These are phyloP conservation scores for Sakesphorus luctuosus DNA, from an alignment of 2,113 vertebrate genomes.

Conservation along the genomic window DNA sequence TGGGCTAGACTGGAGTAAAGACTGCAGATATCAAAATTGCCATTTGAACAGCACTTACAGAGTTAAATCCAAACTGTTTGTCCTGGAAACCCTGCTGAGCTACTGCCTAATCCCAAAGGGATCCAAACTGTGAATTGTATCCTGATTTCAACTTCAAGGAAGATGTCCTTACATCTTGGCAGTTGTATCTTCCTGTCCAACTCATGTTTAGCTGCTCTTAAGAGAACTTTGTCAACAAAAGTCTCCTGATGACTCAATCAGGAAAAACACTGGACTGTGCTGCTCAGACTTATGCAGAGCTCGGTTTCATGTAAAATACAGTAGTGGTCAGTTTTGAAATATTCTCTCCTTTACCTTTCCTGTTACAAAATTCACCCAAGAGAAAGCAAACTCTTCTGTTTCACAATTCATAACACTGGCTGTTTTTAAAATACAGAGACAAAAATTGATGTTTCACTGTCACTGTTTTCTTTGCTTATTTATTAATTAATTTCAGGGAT, in stretches of 20 bases:
- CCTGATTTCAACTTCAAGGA: neutral
- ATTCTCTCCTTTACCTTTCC: neutral
- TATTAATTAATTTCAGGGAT: neutral
- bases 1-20: neutral
- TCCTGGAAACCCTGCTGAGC: neutral
- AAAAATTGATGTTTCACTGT: neutral
- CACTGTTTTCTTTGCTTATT: neutral
- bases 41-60: neutral
- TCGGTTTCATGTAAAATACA: neutral
- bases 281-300: neutral
- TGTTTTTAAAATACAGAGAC: neutral
- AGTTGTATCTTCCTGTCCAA: neutral
- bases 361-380: neutral
- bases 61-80: neutral
- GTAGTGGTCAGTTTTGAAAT: neutral
- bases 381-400: neutral
- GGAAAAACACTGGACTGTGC: neutral
- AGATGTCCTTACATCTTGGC: neutral
- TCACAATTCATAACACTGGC: neutral
- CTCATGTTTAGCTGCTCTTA: neutral
- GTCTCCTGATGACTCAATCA: neutral
- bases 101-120: neutral
- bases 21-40: rapidly evolving
- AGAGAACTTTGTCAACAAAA: neutral
- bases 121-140: neutral